Base-by-base conservation (phyloP, 2,888 invertebrate genomes). In the Gasteruption jaculator region DNA sequence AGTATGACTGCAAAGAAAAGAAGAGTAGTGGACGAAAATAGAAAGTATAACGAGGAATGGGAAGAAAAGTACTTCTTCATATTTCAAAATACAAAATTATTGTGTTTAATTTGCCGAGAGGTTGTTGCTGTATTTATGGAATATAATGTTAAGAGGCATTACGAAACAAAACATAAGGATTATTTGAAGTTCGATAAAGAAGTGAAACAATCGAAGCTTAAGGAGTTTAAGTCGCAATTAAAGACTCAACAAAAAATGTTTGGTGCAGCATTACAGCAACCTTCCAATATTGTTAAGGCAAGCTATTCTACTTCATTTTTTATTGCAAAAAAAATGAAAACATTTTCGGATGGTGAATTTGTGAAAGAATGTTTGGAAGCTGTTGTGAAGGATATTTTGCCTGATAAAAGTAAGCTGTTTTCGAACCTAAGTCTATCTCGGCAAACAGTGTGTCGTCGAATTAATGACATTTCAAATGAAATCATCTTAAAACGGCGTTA, bases 291-390 rank as follows among this genome's bases (percentile, higher is more conserved):
- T 14, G 31, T 31, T 8, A 31, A 31, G 12, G 31, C 31, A 14
- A 31, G 31, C 18, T 31, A 14, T 31, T n/a, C 16, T 7, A 6
- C 18, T 15, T 10, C 14, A 10, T 7, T 14, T 10, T 5, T 31
- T 10, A n/a, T 31, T n/a, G 31, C 31, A 31, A 31, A 31, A 12
- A 31, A 31, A 15, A 31, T 31, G 31, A 31, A 31, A 31, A 15
- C 31, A n/a, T 31, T 31, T 31, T n/a, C 31, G 16, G 31, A 31
- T 31, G 31, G 31, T 14, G 31, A 31, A 15, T 8, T 31, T 15
- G 16, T 31, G 16, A 31, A 31, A 12, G 31, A 31, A 5, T 31
- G 31, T 31, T 15, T 31, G 31, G 16, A n/a, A 5, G 31, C 31
- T 6, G 31, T 31, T 31, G 12, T 15, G 18, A 15, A 31, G 18